Conservation (phyloP, 2,113 vertebrate genomes). For the Tragelaphus scriptus region DNA sequence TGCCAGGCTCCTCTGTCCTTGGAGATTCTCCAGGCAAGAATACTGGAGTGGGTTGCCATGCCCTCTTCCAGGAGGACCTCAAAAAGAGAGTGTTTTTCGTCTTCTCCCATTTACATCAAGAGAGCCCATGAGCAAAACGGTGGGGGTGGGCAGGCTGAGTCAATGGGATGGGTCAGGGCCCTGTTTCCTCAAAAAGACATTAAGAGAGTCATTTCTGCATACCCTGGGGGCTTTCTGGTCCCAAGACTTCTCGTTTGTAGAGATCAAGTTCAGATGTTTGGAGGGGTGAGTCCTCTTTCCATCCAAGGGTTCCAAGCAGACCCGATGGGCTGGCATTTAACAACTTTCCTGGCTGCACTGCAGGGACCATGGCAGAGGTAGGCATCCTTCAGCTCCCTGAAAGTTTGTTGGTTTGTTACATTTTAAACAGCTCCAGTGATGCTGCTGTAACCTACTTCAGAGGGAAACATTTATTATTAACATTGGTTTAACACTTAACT, state of each 20-base stretch:
- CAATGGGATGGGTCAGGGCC: background rate
- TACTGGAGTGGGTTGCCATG: background rate
- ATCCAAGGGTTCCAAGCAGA: background rate
- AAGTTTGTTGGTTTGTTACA: background rate
- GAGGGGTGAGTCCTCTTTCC: background rate
- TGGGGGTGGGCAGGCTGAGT: background rate
- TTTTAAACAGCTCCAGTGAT: slow-evolving; percentile 6
- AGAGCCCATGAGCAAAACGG: background rate
- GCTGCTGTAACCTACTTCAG: slow-evolving; percentile 5
- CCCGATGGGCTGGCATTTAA: background rate
- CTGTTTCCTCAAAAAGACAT: background rate
- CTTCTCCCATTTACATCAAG: background rate
- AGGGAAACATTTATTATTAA: slow-evolving; percentile 66
- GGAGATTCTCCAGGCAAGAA: background rate
- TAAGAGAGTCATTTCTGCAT: background rate
- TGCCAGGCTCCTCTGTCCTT: background rate
- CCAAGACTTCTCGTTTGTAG: background rate
- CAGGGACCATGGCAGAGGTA: background rate
- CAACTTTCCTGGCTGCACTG: background rate
- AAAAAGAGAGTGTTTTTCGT: background rate
- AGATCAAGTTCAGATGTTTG: background rate
- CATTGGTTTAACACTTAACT: slow-evolving; percentile 15
- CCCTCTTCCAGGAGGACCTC: background rate
- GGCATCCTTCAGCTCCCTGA: background rate
- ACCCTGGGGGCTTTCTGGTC: background rate